Conservation (phyloP, 2,888 invertebrate species). For the Patella depressa region DNA sequence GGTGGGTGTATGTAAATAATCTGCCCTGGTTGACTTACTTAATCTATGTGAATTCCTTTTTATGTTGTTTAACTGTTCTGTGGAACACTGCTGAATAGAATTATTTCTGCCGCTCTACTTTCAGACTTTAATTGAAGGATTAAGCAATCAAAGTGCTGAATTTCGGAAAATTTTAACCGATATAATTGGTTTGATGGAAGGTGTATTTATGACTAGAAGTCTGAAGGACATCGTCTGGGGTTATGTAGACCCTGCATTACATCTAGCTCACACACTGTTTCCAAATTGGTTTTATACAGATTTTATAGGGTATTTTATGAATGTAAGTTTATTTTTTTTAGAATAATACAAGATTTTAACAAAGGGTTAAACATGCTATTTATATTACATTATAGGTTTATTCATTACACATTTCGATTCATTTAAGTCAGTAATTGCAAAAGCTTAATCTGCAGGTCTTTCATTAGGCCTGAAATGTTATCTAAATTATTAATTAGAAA, state of each 20-base stretch:
- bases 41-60: no score
- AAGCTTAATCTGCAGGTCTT: no score
- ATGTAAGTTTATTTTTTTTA: conserved; percentile 48
- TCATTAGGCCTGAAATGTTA: no score
- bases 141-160: conserved; percentile 37
- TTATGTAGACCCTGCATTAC: conserved; percentile 81
- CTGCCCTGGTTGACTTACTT: no score
- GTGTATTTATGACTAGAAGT: conserved; percentile 51
- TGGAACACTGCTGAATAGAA: no score
- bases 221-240: conserved; percentile 80
- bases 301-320: conserved; percentile 62
- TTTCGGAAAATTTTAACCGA: conserved; percentile 35
- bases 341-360: background rate
- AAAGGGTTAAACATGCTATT: no score
- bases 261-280: conserved; percentile 55
- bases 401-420: conserved; percentile 11
- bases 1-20: no score
- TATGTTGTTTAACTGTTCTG: no score
- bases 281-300: conserved; percentile 59
- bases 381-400: conserved; percentile 1
- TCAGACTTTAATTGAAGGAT: conserved; percentile 48
- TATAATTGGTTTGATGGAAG: conserved; percentile 34
- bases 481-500: no score
- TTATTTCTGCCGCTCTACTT: background rate
- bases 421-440: background rate